Evolutionary conservation across 1,140 invertebrate genomes (phyloP).

Genomic region (Stenopsyche tienmushanensis): DNA sequence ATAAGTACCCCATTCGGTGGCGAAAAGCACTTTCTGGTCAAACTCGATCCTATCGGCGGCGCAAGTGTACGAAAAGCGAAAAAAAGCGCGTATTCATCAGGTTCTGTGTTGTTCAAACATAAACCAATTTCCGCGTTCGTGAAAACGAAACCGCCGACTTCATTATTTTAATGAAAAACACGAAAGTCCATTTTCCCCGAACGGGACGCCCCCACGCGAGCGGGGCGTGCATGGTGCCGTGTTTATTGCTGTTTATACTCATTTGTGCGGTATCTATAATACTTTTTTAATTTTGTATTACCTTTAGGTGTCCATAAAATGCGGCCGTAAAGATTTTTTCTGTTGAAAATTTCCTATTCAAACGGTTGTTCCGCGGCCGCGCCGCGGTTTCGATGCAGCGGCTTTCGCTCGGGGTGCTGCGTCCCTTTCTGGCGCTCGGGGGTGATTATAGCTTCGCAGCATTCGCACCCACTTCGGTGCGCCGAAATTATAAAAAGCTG

Average conservation of each 20-base stretch:
- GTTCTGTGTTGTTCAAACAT: neutral
- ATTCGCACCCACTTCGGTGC: conserved; percentile 32
- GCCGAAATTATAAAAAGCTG: conserved; percentile 42
- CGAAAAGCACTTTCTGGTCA: too few species aligned
- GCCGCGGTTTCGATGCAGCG: conserved; percentile 28
- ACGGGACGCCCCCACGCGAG: conserved; percentile 6
- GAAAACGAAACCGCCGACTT: conserved; percentile 31
- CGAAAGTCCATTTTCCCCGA: conserved; percentile 32
- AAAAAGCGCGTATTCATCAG: too few species aligned
- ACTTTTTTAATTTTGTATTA: conserved; percentile 43
- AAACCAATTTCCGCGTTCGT: neutral
- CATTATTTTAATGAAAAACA: conserved; percentile 35
- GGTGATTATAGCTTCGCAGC: conserved; percentile 13
- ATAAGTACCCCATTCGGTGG: too few species aligned
- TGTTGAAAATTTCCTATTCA: conserved; percentile 41
- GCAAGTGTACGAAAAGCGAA: too few species aligned
- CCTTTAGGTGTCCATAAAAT: conserved; percentile 41
- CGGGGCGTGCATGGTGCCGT: conserved; percentile 13
- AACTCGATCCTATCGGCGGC: too few species aligned
- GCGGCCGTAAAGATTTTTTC: conserved; percentile 41
- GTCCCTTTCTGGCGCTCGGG: neutral
- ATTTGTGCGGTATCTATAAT: conserved; percentile 41
- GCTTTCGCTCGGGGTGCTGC: conserved; percentile 14
- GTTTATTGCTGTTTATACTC: conserved; percentile 40
- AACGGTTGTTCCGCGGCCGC: conserved; percentile 29